Evolutionary conservation across 1,140 invertebrate species (phyloP).

Genomic region (Leptinotarsa texana): DNA sequence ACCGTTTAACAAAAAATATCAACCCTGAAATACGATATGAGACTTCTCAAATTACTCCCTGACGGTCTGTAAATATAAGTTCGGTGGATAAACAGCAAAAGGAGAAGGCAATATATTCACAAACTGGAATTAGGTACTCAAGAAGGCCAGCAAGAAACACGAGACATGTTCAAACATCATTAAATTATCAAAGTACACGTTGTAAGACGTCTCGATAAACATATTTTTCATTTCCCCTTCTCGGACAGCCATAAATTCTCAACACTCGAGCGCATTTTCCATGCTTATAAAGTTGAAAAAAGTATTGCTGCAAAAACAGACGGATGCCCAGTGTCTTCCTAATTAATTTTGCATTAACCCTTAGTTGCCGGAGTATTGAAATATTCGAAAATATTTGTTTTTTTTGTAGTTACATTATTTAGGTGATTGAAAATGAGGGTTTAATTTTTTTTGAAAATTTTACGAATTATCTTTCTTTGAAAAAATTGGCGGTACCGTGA

Average conservation of each 20-base stretch:
- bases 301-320: not conserved
- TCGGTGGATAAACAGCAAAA: slow-evolving; percentile 1
- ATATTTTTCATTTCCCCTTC: slow-evolving; percentile 14
- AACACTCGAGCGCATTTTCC: slow-evolving; percentile 1
- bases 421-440: no score
- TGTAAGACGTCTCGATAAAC: slow-evolving; percentile 25
- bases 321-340: no score
- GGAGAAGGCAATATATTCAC: slow-evolving; percentile 12
- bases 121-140: slow-evolving; percentile 19
- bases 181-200: slow-evolving; percentile 33
- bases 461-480: no score
- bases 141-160: slow-evolving; percentile 30
- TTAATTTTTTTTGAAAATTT: no score
- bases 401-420: no score
- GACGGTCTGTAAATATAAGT: not conserved
- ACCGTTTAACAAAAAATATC: not conserved
- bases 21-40: not conserved
- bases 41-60: not conserved
- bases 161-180: slow-evolving; percentile 36
- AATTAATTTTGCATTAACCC: not conserved
- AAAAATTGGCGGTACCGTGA: no score
- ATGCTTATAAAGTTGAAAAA: slow-evolving; percentile 4
- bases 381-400: no score
- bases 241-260: slow-evolving; percentile 8
- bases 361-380: no score